Base-by-base conservation (phyloP, 2,888 invertebrate genomes). In the Hypselothyrea guttata region DNA sequence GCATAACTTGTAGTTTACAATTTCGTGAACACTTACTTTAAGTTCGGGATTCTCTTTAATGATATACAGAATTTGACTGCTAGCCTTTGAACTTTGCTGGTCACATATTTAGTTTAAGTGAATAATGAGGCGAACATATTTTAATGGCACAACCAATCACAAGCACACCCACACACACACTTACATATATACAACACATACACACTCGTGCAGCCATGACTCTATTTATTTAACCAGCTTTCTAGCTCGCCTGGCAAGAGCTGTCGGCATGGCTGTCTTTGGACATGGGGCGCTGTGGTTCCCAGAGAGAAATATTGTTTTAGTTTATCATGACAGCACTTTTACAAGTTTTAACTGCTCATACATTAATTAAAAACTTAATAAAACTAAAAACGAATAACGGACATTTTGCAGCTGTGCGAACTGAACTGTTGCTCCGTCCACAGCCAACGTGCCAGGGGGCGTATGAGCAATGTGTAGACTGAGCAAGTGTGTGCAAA, bases 351-450 rank as follows among this genome's bases (percentile, higher is more conserved):
- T 81, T 79, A 81, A 81, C 81, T 79, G 81, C 81, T 85, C 81
- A 71, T 81, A 81, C 86, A 85, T 81, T 81, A 81, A 81, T 81
- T 81, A 85, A 81, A 81, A 85, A 81, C 84, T 85, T 83, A 78
- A 85, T 75, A 85, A 73, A 85, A 68, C 57, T 49, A 61, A 59
- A 22, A 67, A 67, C 69, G 45, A 67, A 61, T 38, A 56, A 37
- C 56, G 53, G 59, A 57, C 69, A 57, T 42, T n/a, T 53, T 35
- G 63, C 73, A 69, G 59, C 63, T 73, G 57, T 41, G 54, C 53
- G 41, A 54, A 53, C 63, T 73, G 41, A 54, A 53, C 63, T 73
- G 55, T 72, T 49, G 69, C 62, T 56, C 34, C 46, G 13, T 18
- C 15, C 35, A 16, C 38, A 16, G 28, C 28, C 9, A 28, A 8